These are phyloP conservation scores for Clarias fuscus DNA, from an alignment of 2,797 vertebrate genomes.

Conservation along the genomic window DNA sequence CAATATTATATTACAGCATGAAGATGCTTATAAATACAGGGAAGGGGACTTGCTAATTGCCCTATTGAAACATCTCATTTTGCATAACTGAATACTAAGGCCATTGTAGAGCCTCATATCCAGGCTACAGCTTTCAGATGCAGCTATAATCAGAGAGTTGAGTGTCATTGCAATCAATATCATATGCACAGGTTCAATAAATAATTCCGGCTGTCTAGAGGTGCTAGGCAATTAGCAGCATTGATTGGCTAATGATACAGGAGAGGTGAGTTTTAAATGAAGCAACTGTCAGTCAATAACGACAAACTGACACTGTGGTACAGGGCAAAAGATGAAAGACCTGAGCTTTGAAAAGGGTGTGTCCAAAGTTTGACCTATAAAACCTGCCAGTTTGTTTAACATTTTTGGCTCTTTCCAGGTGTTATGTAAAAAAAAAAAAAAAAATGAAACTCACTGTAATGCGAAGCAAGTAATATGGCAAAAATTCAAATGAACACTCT, in stretches of 20 bases:
- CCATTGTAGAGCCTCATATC: constrained; percentile 5
- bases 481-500: not conserved
- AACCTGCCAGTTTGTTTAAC: not conserved
- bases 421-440: not conserved
- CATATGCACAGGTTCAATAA: constrained; percentile 30
- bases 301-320: constrained; percentile 15
- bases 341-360: not conserved
- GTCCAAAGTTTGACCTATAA: not conserved
- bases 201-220: constrained; percentile 36
- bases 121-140: not conserved
- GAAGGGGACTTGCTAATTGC: constrained; percentile 11
- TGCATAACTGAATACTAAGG: constrained; percentile 20
- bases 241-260: constrained; percentile 44
- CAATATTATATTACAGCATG: not conserved
- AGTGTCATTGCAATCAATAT: constrained; percentile 29
- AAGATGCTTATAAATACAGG: constrained; percentile 5
- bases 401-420: not conserved
- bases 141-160: constrained; percentile 34
- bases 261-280: constrained; percentile 42
- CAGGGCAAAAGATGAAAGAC: constrained; percentile 1
- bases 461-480: not conserved
- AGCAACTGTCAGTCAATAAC: constrained; percentile 39
- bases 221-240: constrained; percentile 39
- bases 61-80: constrained; percentile 17
- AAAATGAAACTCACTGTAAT: not conserved